Base-by-base conservation (phyloP, 2,888 invertebrate species). In the Nymphalis urticae region DNA sequence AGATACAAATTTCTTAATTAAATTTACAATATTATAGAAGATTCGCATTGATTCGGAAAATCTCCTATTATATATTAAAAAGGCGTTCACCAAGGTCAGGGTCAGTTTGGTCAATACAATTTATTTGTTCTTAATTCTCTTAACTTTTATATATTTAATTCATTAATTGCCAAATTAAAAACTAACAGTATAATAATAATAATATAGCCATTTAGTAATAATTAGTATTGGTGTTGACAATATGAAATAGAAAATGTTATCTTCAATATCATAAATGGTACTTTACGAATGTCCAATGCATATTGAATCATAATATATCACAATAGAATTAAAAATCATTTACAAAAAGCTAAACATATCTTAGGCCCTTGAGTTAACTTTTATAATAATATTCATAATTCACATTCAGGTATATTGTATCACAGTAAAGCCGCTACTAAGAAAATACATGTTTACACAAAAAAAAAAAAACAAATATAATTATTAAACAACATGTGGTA, bases 401-500 rank as follows among this genome's bases (percentile, higher is more conserved):
- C 13, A 32, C 17, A 50, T 42, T 32, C 62, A 62, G 36, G 19
- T 62, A 53, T n/a, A 51, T 36, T 50, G 48, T 61, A 51, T 19
- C 36, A 53, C 62, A n/a, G 27, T 19, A 19, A 53, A 32, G 13
- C 17, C 17, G 36, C 27, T 50, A 51, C 27, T 32, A 19, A 51
- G 51, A 32, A 36, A 48, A 51, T 32, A 36, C 1, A 51, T 62
- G 51, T 19, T 62, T 62, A 19, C 13, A 13, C 3, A 16, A 48
- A 48, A 27, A 62, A 27, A 62, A 17, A 51, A 62, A 50, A 51
- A n/a, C 16, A 27, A 16, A 21, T 32, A 51, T 19, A 5, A 50
- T 42, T 10, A 51, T 32, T 10, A 36, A 27, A 50, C 54, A 56
- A 16, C 21, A 64, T 64, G 64, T 64, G 64, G 64, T 64, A 64